Evolutionary conservation across 2,888 invertebrate genomes (phyloP), one percentile per base, ranked within the genome.

Genomic region (Ormyrus pomaceus): DNA sequence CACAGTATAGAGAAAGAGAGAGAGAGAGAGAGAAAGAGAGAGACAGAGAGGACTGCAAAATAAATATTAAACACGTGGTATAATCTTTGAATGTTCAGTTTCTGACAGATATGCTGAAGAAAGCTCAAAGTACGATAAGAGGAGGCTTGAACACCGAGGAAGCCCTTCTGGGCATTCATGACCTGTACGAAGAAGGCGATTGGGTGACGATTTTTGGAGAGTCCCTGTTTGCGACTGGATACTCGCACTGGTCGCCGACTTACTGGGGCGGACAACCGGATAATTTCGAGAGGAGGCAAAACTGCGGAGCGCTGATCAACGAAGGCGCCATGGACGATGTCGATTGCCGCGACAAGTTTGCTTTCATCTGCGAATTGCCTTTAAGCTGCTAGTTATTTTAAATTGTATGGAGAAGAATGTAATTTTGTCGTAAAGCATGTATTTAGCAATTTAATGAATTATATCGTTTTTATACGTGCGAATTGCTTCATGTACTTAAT

Each of bases 201-300:
- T 86, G 86, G 86, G 85, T 86, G 13, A 86, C 85, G 46, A 82
- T 86, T 51, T 84, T 85, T 53, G 86, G 86, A 11, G 86, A 86
- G 70, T 84, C 86, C 13, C 80, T 86, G 45, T 79, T 81, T 70
- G 79, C 82, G 65, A 84, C 82, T 68, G 87, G 86, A 45, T 87
- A 85, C 74, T 82, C 83, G 11, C 82, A 82, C 79, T 86, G 86
- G 86, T 84, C 83, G 64, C 46, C 50, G 19, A 84, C 83, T 71
- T 82, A 83, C 73, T 85, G 84, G 83, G 83, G 83, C 45, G 85
- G 85, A 68, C 86, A 86, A 62, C 85, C 86, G 50, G 86, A 86
- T 76, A 87, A 86, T 76, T 84, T 83, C 48, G 82, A 82, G 19
- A 84, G 84, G 6, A 83, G 83, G 72, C 86, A 86, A 66, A 84